A percentile compares a stretch with the other conserved stretches of the same genome.
phyloP scores from a whole-genome alignment of 2,888 invertebrate species.

The Protodeltote pygarga region DNA sequence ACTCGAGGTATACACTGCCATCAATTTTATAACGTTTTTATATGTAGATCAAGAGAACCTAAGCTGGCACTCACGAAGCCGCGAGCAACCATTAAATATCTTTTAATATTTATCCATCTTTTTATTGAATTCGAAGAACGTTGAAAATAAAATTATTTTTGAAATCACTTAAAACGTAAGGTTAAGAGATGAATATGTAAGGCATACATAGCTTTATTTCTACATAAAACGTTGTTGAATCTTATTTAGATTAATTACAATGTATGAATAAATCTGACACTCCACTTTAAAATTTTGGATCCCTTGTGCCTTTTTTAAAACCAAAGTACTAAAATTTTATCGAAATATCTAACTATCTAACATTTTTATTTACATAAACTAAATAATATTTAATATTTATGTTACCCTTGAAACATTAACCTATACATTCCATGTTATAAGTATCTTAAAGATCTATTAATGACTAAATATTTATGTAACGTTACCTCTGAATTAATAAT shows the following conservation, averaged over 20 bases:
- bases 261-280: constrained; percentile 29
- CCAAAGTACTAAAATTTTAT: constrained; percentile 53
- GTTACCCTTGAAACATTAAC: constrained; percentile 32
- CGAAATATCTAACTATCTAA: constrained; percentile 39
- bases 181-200: no score
- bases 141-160: no score
- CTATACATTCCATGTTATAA: constrained; percentile 60
- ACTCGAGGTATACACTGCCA: constrained; percentile 47
- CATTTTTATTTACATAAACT: constrained; percentile 37
- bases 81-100: not conserved
- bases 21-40: constrained; percentile 33
- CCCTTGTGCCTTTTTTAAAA: constrained; percentile 72
- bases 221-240: constrained; percentile 35
- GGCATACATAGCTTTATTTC: no score
- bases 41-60: constrained; percentile 5
- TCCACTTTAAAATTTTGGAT: constrained; percentile 50
- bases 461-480: constrained; percentile 45
- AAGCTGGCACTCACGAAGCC: not conserved
- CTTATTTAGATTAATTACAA: constrained; percentile 37
- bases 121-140: no score
- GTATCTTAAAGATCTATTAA: constrained; percentile 46
- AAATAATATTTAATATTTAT: constrained; percentile 40
- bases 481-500: constrained; percentile 36
- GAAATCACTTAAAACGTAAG: no score
- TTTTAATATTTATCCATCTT: no score